Base-by-base conservation (phyloP, 2,888 invertebrate species). In the Dolomedes plantarius region DNA sequence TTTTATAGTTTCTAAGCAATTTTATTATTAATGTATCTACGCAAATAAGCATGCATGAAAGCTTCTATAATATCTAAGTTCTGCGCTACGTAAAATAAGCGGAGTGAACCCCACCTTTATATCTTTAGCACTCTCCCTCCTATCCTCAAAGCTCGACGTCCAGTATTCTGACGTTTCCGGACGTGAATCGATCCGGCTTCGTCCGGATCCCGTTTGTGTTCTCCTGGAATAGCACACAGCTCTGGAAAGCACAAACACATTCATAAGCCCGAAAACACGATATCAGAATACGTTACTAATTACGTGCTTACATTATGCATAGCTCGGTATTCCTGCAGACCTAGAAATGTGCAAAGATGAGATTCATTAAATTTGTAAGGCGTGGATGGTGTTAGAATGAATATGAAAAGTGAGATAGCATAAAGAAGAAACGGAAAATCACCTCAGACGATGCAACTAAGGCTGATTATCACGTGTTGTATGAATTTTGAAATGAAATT, bases 91-190 rank as follows among this genome's bases (percentile, higher is more conserved):
- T 56, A 56, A 5, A 46, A 46, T 13, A 46, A 11, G 2, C 3
- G 6, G 7, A 56, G 56, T 19, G 23, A 56, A 11, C 56, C 56
- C 83, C 72, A 72, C 83, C 77, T 78, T 64, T n/a, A 28, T 36
- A 67, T 41, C 62, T 41, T 72, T 77, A 23, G 32, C 7, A 1
- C 3, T 19, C 9, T 32, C 67, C 72, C 71, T 72, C 19, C 31
- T 82, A 75, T 75, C 36, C 69, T 83, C 83, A 83, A 71, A 83
- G 83, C 56, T 85, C 83, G 77, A 85, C 83, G 39, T 85, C 83
- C 36, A 77, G 83, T 29, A 85, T 85, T 73, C 83, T 72, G 77
- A 85, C 67, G 73, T 85, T 85, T 64, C 64, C 83, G 77, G 81
- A 75, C 39, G 67, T n/a, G 39, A 23, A 36, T 6, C 32, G 56